Evolutionary conservation across 2,797 vertebrate species (phyloP), one percentile per base, ranked within the genome.

Genomic region (Macroramphosus scolopax): DNA sequence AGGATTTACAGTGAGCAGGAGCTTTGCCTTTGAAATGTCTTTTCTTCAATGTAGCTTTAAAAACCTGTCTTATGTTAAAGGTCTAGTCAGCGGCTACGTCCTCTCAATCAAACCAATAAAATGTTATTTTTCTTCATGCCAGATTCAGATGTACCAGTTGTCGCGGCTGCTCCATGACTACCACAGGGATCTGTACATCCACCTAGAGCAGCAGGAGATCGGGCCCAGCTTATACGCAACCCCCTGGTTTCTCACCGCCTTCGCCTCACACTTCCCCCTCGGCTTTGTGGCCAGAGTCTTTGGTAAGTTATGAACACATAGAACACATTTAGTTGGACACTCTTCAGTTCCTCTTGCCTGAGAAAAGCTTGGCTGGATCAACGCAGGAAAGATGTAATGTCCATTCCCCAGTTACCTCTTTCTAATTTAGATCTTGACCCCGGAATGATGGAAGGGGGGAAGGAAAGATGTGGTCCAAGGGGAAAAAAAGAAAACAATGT

Each of bases 101-200:
- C n/a, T n/a, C n/a, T n/a, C n/a, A n/a, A n/a, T n/a, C n/a, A n/a
- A n/a, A n/a, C n/a, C n/a, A n/a, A n/a, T n/a, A n/a, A n/a, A n/a
- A n/a, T n/a, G n/a, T n/a, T n/a, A n/a, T n/a, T n/a, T n/a, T n/a
- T n/a, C n/a, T n/a, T n/a, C n/a, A n/a, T n/a, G 3, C 20, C 84
- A 98, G 96, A 95, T 98, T 82, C 96, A 98, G 86, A 98, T 98
- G 96, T 98, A 98, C 86, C 96, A 98, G 70, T 84, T 98, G 55
- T 98, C 96, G 0, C 90, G 96, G 61, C 92, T 98, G 34, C 93
- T 98, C 33, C 96, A 98, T 0, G 96, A 98, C 67, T 96, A 98
- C 87, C 96, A 98, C 81, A 69, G 91, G 58, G 96, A 98, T 68
- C 92, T 98, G 17, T 93, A 98, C 68, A 83, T 77, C 64, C 96